Evolutionary conservation across 2,888 invertebrate species (phyloP), one percentile per base, ranked within the genome.

Genomic region (Aphidius colemani): DNA sequence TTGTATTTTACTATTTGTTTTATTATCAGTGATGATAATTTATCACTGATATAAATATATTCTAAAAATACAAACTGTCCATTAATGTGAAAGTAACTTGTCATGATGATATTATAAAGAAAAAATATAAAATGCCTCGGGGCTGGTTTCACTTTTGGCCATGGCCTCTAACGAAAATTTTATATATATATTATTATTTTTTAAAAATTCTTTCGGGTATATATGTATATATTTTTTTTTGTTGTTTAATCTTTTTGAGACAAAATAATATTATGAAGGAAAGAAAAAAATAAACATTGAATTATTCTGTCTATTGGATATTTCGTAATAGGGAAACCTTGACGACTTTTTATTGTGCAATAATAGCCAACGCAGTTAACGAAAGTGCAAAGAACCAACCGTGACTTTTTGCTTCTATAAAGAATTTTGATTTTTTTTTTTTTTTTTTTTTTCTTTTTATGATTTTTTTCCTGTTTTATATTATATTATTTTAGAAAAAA

Each of bases 291-390:
- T 30, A 30, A 30, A 30, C 30, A 30, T 30, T 45, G 46, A 57
- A 46, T 45, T 51, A 18, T 60, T 60, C 30, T 40, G 41, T 61
- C 43, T 57, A 56, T 56, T 30, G 51, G 30, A 30, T 57, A 75
- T 80, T 78, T 81, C 78, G 78, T 77, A 80, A 81, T 77, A 74
- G 75, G 76, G 78, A 81, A 81, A 81, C 79, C 80, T 79, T 78
- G 79, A 49, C 43, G 30, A 76, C 71, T 68, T 30, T 30, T 46
- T 30, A 71, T 78, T 78, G 73, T 75, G 76, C 78, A 77, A 77
- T 13, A 10, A 7, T 11, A 41, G 72, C 53, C 57, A 57, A 53
- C 51, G 30, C 53, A 60, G 51, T 41, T 57, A 72, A 77, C 77
- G 77, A 79, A 81, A 57, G 79, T 79, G 78, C 78, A 80, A 81